Base-by-base conservation (phyloP, 2,888 invertebrate genomes). In the Drosophila meridionalis region DNA sequence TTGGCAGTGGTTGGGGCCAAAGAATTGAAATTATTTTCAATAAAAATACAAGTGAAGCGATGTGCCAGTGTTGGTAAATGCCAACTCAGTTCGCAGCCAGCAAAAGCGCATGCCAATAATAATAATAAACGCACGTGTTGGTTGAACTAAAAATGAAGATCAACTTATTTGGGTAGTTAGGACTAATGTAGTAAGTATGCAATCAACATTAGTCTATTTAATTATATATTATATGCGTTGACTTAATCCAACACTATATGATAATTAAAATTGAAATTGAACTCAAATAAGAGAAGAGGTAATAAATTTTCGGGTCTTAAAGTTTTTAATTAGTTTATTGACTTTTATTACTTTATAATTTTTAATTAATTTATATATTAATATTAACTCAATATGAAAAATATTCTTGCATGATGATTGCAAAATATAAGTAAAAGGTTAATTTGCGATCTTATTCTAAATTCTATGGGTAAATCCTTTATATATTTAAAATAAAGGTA, bases 11-110 rank as follows among this genome's bases (percentile, higher is more conserved):
- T 48, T 14, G 36, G 38, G 20, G 28, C 57, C 61, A 65, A 66
- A 63, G 76, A 76, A 78, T 78, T 69, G 72, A 78, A 83, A 80
- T 78, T 76, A 76, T 82, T 73, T 82, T 79, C 85, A 69, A 80
- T 73, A 73, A 78, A 83, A 86, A 81, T 58, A 69, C 60, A 66
- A 61, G 59, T 28, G 52, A 62, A 76, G 30, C 53, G 38, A 30
- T 36, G 40, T 38, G 32, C n/a, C 47, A 62, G 45, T 48, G 53
- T 11, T 14, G 60, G 14, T 67, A 47, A 63, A 52, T 12, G 58
- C 53, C 48, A 62, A 62, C 66, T 40, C 61, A 65, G 55, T 48
- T 67, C 40, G 45, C 55, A 55, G 9, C 57, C 45, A 62, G 57
- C 58, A 59, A 65, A 67, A 83, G 56, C 55, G 62, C 69, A 65